A percentile compares a stretch with the other conserved stretches of the same genome.
Conservation (phyloP, 2,888 invertebrate species). For the Thecophora atra region DNA sequence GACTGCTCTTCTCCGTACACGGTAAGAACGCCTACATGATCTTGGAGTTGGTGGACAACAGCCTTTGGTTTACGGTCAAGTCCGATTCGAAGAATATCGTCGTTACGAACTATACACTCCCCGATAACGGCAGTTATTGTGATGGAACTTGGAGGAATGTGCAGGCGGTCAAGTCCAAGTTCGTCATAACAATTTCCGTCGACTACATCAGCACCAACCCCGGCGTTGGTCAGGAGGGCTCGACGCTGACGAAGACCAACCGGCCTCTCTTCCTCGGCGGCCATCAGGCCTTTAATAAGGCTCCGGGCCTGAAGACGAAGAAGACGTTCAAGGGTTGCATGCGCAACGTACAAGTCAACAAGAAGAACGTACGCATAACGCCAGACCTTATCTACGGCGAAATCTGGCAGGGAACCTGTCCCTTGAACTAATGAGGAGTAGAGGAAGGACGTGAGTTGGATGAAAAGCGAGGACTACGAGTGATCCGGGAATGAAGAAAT, state of each 20-base stretch:
- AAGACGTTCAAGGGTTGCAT: constrained; percentile 85
- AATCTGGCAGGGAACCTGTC: constrained; percentile 82
- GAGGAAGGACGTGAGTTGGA: background rate
- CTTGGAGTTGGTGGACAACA: constrained; percentile 87
- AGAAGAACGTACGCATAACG: constrained; percentile 66
- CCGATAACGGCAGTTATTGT: constrained; percentile 79
- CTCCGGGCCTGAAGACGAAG: constrained; percentile 75
- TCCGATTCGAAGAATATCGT: constrained; percentile 82
- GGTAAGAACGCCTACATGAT: constrained; percentile 83
- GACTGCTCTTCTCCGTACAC: constrained; percentile 86
- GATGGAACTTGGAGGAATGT: constrained; percentile 95
- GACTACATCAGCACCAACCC: constrained; percentile 81
- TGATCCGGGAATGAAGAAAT: no score
- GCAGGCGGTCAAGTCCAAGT: constrained; percentile 86
- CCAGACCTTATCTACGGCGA: constrained; percentile 75
- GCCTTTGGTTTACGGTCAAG: constrained; percentile 81
- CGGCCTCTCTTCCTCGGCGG: constrained; percentile 93
- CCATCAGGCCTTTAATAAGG: constrained; percentile 71
- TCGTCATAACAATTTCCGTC: constrained; percentile 86
- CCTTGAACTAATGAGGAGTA: constrained; percentile 71
- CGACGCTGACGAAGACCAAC: constrained; percentile 79
- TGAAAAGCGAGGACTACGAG: no score
- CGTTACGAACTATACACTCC: constrained; percentile 74
- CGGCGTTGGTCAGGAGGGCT: constrained; percentile 73
- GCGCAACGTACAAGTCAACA: constrained; percentile 74